These are phyloP conservation scores for Schizotus pectinicornis DNA, from an alignment of 2,888 invertebrate species.

Conservation along the genomic window DNA sequence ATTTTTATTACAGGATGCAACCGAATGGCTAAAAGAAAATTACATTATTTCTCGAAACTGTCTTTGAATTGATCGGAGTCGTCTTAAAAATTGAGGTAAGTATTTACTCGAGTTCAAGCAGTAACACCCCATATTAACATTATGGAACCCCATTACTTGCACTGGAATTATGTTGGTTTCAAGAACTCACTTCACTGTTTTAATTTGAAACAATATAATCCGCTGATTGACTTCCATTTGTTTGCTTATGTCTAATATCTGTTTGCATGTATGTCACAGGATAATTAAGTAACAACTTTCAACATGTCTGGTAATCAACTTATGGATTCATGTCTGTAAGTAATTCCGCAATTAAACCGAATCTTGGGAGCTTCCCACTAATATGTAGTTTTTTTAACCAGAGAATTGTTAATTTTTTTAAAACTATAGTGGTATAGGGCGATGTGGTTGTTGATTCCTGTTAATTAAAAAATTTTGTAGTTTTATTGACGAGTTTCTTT, in stretches of 20 bases:
- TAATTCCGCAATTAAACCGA: constrained; percentile 45
- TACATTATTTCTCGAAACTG: constrained; percentile 23
- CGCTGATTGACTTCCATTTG: constrained; percentile 42
- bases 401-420: constrained; percentile 2
- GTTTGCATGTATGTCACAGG: constrained; percentile 53
- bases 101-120: constrained; percentile 9
- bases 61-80: constrained; percentile 32
- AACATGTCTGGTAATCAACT: constrained; percentile 70
- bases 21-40: constrained; percentile 46
- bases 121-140: constrained; percentile 9
- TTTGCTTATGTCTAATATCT: constrained; percentile 43
- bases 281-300: constrained; percentile 48
- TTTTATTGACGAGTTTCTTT: constrained; percentile 1
- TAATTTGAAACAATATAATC: constrained; percentile 29
- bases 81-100: constrained; percentile 30
- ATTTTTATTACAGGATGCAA: constrained; percentile 45
- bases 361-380: constrained; percentile 6
- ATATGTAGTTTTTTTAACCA: constrained; percentile 3
- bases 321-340: constrained; percentile 71
- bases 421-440: constrained; percentile 6
- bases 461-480: not conserved
- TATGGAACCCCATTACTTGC: constrained; percentile 17
- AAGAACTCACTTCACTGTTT: constrained; percentile 2
- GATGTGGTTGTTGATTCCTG: too few species aligned
- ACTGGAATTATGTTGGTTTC: constrained; percentile 27